These are phyloP conservation scores for Saguinus imperator DNA, from an alignment of 2,113 vertebrate genomes.

Conservation along the genomic window DNA sequence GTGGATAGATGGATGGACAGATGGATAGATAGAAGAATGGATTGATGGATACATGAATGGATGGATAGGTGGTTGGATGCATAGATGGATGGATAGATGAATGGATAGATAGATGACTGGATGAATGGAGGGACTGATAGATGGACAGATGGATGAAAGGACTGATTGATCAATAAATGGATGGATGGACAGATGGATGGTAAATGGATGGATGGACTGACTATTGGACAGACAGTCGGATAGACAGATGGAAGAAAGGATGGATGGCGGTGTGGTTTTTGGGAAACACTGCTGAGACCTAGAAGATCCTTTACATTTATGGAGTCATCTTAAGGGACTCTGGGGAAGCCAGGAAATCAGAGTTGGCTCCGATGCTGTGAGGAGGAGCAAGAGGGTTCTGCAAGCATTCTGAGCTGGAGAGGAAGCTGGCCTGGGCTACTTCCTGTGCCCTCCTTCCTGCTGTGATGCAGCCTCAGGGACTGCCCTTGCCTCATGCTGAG, in stretches of 20 bases:
- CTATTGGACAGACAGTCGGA: accelerated
- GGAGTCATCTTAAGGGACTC: background rate
- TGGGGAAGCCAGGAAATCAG: background rate
- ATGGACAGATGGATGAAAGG: no score
- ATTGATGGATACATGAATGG: no score
- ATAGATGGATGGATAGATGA: background rate
- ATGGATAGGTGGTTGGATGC: accelerated
- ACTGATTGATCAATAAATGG: background rate
- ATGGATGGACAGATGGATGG: background rate
- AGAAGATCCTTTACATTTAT: background rate
- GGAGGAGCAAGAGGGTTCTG: background rate
- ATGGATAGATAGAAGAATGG: no score
- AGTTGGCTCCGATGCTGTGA: background rate
- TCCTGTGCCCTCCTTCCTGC: no score
- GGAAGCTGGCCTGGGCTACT: background rate
- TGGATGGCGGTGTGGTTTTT: background rate
- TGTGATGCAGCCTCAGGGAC: no score
- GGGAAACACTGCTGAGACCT: background rate
- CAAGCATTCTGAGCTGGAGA: background rate
- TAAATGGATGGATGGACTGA: background rate
- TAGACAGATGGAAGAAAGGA: no score
- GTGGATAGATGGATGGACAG: no score
- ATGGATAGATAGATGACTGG: background rate
- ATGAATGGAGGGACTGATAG: background rate
- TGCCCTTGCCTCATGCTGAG: no score